Conservation (phyloP, 1,140 invertebrate genomes). For the Sitodiplosis mosellana region DNA sequence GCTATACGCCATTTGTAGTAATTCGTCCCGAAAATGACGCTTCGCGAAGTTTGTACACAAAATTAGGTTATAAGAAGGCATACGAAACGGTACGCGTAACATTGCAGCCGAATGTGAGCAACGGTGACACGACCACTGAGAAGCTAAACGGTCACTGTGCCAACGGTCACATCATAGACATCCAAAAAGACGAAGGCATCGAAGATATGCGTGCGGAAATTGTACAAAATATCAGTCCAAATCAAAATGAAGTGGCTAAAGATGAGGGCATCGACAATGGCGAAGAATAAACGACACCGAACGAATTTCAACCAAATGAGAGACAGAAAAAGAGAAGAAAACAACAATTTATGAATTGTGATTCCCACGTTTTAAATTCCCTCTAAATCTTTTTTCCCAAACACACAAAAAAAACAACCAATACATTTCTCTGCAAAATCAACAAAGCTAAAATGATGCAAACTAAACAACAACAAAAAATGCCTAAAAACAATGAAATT, state of each 20-base stretch:
- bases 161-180: constrained; percentile 6
- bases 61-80: constrained; percentile 56
- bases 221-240: constrained; percentile 17
- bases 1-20: constrained; percentile 65
- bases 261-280: constrained; percentile 24
- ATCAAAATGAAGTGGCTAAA: constrained; percentile 12
- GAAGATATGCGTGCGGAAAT: constrained; percentile 26
- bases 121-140: constrained; percentile 10
- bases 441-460: not conserved
- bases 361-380: too few species aligned
- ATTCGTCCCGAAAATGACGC: constrained; percentile 72
- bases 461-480: not conserved
- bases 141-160: constrained; percentile 9
- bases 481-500: not conserved
- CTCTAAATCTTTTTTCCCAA: too few species aligned
- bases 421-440: too few species aligned
- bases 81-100: constrained; percentile 59
- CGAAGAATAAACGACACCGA: not conserved
- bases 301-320: not conserved
- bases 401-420: too few species aligned
- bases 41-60: constrained; percentile 56
- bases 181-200: constrained; percentile 20
- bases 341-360: too few species aligned
- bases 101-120: constrained; percentile 34
- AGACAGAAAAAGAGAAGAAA: not conserved